Base-by-base conservation (phyloP, 2,797 vertebrate species). In the Tenualosa ilisha region DNA sequence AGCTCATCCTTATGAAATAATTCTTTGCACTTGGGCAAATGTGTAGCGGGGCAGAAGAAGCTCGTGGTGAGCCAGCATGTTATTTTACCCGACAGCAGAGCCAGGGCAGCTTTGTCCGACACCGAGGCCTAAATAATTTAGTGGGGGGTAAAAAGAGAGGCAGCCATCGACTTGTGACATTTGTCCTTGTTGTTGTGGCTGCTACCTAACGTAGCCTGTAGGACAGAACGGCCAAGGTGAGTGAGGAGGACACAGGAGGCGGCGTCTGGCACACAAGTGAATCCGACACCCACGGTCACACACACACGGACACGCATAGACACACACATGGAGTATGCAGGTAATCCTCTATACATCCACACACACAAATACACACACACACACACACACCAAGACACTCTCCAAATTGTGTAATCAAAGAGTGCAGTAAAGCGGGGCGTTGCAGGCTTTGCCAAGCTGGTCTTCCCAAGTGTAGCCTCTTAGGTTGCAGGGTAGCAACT, bases 51-150 rank as follows among this genome's bases (percentile, higher is more conserved):
- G 40, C 26, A 89, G 88, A 88, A 86, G 82, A 89, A 87, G 88
- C 90, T 93, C 89, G 92, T 92, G 92, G 93, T 93, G 92, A 94
- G 93, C 91, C 82, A 90, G 93, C 81, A 93, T 93, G 95, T 94
- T 95, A 93, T 94, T 92, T 95, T 94, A 95, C 93, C 92, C 88
- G 91, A 91, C 94, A 93, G 92, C 92, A 93, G 92, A 94, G 94
- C 93, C 93, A 93, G 92, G 89, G 93, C 94, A 96, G 94, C 95
- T 96, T 96, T 96, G 96, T 96, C 94, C 94, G 94, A 96, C 96
- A 96, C 93, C 89, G 90, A 89, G 85, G 91, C 89, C 91, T 96
- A 91, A 96, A 96, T 96, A 95, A 96, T 96, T 96, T 90, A 95
- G 90, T 84, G 26, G 72, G 37, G 40, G 89, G 88, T 84, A 86